Base-by-base conservation (phyloP, 2,113 vertebrate species). In the Xiphorhynchus elegans region DNA sequence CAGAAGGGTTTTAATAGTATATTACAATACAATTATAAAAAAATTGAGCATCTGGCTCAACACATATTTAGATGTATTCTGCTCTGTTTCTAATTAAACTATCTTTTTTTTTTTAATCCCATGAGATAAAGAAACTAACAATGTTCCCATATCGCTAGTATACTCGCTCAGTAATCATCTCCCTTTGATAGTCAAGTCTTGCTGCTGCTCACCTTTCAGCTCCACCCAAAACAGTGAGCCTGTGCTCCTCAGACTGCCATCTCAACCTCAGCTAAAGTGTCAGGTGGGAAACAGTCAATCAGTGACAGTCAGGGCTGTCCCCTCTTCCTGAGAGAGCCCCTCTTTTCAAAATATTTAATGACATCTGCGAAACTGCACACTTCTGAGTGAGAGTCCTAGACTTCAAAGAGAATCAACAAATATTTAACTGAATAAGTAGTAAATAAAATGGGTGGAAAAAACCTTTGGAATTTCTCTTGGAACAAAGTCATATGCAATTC, bases 401-500 rank as follows among this genome's bases (percentile, higher is more conserved):
- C 46, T 92, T 89, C 73, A 84, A 73, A 89, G 39, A 88, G 23
- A 87, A 89, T 46, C 78, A 64, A 31, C 37, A 86, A 89, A 92
- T 40, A 95, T 13, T 68, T 53, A 67, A 94, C 50, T 72, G 66
- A 80, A 68, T 33, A 64, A 68, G 58, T 26, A 88, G 86, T n/a
- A 90, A 70, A 88, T 76, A 76, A 86, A 86, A 90, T 4, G 18
- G 31, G 37, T 52, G 64, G 88, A 33, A 87, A 95, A 83, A 91
- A 25, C 2, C 6, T 69, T 74, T 29, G 49, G 44, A 86, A 82
- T 73, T 93, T 93, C 56, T 78, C 68, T 89, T 16, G 40, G 68
- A 95, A 89, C 44, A 90, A 86, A 92, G 60, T 52, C 85, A 66
- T 52, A 69, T 5, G 16, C 59, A 84, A 90, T 74, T 95, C 96